Base-by-base conservation (phyloP, 2,113 vertebrate genomes). In the Tapirus terrestris region DNA sequence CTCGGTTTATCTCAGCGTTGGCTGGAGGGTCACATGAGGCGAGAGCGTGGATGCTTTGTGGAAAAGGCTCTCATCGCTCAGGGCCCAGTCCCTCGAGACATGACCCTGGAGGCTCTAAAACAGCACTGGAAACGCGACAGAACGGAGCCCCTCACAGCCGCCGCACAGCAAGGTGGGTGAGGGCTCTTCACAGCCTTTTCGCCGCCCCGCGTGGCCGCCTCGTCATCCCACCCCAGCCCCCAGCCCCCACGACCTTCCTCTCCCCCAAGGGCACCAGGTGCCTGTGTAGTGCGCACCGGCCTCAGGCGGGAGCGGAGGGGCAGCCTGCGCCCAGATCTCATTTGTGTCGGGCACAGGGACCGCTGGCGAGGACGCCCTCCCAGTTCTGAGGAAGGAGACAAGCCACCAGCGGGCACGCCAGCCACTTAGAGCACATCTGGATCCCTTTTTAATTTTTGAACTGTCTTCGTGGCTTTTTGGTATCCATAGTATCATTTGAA, bases 161-260 rank as follows among this genome's bases (percentile, higher is more conserved):
- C 31, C 27, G 8, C 23, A 25, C 23, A 18, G 33, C 1, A 31
- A 67, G 43, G 20, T 11, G 29, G 1, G 5, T 7, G 3, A 16
- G 48, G 58, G 67, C 56, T 48, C 58, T 68, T 43, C 81, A 53
- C 8, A 53, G 21, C 48, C 27, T 89, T 20, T 21, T 45, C 21
- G 12, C 31, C 43, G 25, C 21, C 58, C 48, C n/a, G 3, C 2
- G 8, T 6, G 67, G 5, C 89, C 36, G 21, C 33, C 61, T 48
- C n/a, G 20, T n/a, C 39, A 2, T 8, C 87, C 48, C 65, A 20
- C n/a, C 36, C 72, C 27, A 23, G 11, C 8, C 21, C 39, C 16
- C 18, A 0, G 4, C 31, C 18, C 36, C 17, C 2, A 1, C 31
- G 33, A 13, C 31, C 33, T 48, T 45, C 25, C 61, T 25, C 45